These are phyloP conservation scores for Amniataba percoides DNA, from an alignment of 2,797 vertebrate genomes.

Conservation along the genomic window DNA sequence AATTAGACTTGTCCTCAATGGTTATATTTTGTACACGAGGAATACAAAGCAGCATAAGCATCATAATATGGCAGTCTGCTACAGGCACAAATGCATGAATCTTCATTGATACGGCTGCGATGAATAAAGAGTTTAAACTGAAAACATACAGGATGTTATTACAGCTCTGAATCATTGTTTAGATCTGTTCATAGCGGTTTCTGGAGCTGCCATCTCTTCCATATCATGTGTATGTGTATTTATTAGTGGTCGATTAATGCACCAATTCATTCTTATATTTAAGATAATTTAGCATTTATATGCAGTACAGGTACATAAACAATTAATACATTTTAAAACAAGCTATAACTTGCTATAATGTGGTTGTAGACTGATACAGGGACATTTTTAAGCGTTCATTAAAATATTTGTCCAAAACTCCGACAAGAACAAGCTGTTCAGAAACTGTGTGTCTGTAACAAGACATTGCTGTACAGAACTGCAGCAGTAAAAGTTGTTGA, in stretches of 20 bases:
- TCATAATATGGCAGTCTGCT: conserved; percentile 21
- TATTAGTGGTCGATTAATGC: neutral
- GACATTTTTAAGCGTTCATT: neutral
- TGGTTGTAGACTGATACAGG: neutral
- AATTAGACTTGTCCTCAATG: conserved; percentile 18
- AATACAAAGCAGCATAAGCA: conserved; percentile 17
- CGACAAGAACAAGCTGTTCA: too few species aligned
- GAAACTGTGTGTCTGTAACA: too few species aligned
- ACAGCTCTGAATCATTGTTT: neutral
- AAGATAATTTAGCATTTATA: neutral
- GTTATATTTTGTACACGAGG: conserved; percentile 22
- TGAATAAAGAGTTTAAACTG: neutral
- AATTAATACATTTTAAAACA: neutral
- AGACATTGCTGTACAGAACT: too few species aligned
- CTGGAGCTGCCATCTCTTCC: conserved; percentile 24
- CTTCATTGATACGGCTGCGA: conserved; percentile 11
- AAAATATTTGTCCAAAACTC: neutral
- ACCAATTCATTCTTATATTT: neutral
- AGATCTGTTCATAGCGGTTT: conserved; percentile 11
- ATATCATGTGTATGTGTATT: neutral
- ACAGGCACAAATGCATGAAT: conserved; percentile 12
- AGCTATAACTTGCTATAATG: neutral
- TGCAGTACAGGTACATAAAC: neutral
- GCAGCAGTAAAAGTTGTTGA: too few species aligned
- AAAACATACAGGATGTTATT: neutral